Base-by-base conservation (phyloP, 2,888 invertebrate species). In the Esperia sulphurella region DNA sequence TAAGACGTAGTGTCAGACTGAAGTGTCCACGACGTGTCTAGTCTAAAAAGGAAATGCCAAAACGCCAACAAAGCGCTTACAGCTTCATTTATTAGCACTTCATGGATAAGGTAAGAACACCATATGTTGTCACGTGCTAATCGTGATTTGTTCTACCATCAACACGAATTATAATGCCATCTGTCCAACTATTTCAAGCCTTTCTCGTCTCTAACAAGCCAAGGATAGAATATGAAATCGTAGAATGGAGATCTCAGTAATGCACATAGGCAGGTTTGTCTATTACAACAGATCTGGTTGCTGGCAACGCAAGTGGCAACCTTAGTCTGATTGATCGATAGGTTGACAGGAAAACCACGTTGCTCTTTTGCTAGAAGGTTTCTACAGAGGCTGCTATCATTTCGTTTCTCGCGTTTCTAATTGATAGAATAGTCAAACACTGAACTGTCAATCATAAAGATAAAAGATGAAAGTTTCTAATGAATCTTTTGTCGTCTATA, bases 251-350 rank as follows among this genome's bases (percentile, higher is more conserved):
- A 65, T 66, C 65, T 63, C 58, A 54, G 60, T 58, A 52, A 56
- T 55, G 55, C 59, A 58, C 61, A 60, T 57, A 55, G 51, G 21
- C 21, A 21, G 21, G 21, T 21, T 68, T 67, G 68, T 74, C 72
- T 73, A 73, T 77, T 81, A 80, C 64, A 75, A 70, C 57, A 68
- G 75, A 68, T 75, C 71, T 69, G 59, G 72, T 69, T 68, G 71
- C 59, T 63, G 55, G 65, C 71, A 69, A 80, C 73, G 75, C 77
- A 68, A 70, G 68, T 71, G 63, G 78, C 73, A 70, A 21, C 65
- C 75, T 76, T 64, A 68, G 62, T 53, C 58, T 72, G 82, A 83
- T 83, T 83, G 85, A 86, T 85, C 68, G 73, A 84, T 78, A 61
- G 65, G 53, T 61, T 71, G 81, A 79, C 81, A 76, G 61, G 68